These are phyloP conservation scores for Stichopus horrens DNA, from an alignment of 53 echinoderm and acorn worm species.

Conservation along the genomic window DNA sequence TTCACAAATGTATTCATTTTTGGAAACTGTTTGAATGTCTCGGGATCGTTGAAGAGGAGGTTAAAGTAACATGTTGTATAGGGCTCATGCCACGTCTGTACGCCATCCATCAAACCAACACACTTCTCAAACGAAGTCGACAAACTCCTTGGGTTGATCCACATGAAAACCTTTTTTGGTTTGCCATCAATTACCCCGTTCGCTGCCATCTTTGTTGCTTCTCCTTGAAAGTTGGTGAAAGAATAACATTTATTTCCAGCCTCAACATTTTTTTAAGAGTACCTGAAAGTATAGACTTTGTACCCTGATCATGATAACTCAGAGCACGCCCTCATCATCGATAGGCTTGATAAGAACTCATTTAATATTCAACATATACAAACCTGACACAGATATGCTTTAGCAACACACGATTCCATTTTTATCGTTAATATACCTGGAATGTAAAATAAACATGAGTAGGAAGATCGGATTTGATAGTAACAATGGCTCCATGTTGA, in stretches of 20 bases:
- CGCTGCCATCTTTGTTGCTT: neutral
- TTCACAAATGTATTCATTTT: constrained; percentile 1
- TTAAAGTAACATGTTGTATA: constrained; percentile 31
- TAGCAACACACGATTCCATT: too few species aligned
- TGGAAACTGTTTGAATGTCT: neutral
- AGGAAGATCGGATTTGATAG: too few species aligned
- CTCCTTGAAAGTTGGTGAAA: neutral
- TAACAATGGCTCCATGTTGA: too few species aligned
- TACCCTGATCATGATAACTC: neutral
- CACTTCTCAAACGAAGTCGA: constrained; percentile 37
- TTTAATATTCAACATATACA: too few species aligned
- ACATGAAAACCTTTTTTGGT: constrained; percentile 38
- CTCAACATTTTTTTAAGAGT: neutral
- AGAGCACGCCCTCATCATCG: neutral
- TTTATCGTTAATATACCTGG: too few species aligned
- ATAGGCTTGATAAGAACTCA: too few species aligned
- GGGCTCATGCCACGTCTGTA: constrained; percentile 33
- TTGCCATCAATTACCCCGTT: neutral
- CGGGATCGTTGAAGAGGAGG: neutral
- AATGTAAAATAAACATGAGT: too few species aligned
- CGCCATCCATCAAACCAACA: constrained; percentile 28
- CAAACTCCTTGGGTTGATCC: constrained; percentile 12
- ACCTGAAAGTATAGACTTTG: neutral
- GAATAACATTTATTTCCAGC: neutral
- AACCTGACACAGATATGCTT: too few species aligned